Evolutionary conservation across 2,888 invertebrate species (phyloP).

Genomic region (Amphiduros pacificus): DNA sequence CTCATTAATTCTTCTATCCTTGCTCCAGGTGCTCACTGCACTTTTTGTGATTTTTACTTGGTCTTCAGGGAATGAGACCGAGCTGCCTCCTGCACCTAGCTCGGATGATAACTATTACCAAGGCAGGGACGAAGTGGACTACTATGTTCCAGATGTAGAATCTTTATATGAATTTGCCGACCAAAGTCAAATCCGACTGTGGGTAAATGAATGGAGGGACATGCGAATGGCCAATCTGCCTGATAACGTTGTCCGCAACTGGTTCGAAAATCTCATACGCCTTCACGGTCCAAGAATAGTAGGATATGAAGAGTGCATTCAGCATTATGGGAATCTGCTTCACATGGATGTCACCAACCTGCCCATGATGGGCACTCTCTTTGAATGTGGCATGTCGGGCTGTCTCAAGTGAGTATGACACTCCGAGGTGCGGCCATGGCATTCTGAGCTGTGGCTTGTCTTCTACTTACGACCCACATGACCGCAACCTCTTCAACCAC

Average conservation of each 20-base stretch:
- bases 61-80: neutral
- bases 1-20: too few relatives aligned
- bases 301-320: constrained; percentile 13
- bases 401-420: neutral
- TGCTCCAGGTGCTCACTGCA: neutral
- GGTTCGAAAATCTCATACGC: constrained; percentile 8
- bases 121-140: too few relatives aligned
- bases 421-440: too few relatives aligned
- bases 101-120: too few relatives aligned
- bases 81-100: neutral
- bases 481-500: too few relatives aligned
- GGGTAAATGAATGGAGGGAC: constrained; percentile 4
- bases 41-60: neutral
- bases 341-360: neutral
- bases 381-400: neutral
- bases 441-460: too few relatives aligned
- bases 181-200: neutral
- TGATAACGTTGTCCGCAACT: constrained; percentile 3
- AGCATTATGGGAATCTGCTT: constrained; percentile 10
- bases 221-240: neutral
- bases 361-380: neutral
- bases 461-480: too few relatives aligned
- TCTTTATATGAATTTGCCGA: constrained; percentile 6
- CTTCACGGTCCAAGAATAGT: constrained; percentile 11
- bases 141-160: constrained; percentile 10